These are phyloP conservation scores for Akabosia matsudoensis DNA, from an alignment of 1,140 invertebrate species.

Conservation along the genomic window DNA sequence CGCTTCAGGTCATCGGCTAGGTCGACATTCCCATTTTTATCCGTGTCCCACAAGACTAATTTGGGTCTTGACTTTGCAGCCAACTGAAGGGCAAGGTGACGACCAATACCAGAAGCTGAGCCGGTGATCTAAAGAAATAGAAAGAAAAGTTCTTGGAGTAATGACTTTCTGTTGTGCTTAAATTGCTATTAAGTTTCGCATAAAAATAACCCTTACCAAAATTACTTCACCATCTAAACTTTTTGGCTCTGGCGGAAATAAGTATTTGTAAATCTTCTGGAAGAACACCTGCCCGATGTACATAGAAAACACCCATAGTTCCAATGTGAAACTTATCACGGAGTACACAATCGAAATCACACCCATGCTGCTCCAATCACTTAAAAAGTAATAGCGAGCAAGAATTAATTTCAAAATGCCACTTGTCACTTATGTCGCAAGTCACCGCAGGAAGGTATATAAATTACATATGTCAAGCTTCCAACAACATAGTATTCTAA, in stretches of 20 bases:
- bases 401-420: too few relatives aligned
- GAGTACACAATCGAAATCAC: neutral
- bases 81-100: constrained; percentile 19
- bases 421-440: too few relatives aligned
- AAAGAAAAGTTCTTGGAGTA: constrained; percentile 4
- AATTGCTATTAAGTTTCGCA: neutral
- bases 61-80: neutral
- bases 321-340: neutral
- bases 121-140: constrained; percentile 18
- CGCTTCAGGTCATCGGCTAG: constrained; percentile 4
- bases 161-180: neutral
- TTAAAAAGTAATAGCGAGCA: too few relatives aligned
- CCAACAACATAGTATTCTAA: too few relatives aligned
- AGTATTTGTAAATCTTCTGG: neutral
- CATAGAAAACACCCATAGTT: neutral
- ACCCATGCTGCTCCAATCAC: neutral
- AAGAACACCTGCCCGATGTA: neutral
- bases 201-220: neutral
- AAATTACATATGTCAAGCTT: too few relatives aligned
- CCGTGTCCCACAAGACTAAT: neutral
- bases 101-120: constrained; percentile 1
- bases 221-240: constrained; percentile 5
- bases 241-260: constrained; percentile 4
- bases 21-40: constrained; percentile 7
- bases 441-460: too few relatives aligned